These are phyloP conservation scores for Coregonus suidteri DNA, from an alignment of 2,797 vertebrate genomes.

Conservation along the genomic window DNA sequence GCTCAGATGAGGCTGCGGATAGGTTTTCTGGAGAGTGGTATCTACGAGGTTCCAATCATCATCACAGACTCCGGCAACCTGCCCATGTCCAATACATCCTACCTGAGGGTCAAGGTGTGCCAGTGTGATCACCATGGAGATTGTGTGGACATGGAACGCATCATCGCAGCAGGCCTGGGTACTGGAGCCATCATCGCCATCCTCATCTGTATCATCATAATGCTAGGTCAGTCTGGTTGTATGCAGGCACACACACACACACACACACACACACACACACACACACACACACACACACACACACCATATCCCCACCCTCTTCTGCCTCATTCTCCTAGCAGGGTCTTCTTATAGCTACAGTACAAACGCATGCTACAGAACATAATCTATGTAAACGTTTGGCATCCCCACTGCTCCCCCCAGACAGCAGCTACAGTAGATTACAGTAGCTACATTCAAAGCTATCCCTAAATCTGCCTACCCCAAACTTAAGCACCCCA, in stretches of 20 bases:
- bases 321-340: slow-evolving; percentile 5
- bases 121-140: slow-evolving; percentile 94
- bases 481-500: neutral
- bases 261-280: slow-evolving; percentile 3
- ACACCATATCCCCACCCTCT: neutral
- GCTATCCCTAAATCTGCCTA: neutral
- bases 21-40: slow-evolving; percentile 86
- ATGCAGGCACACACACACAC: neutral
- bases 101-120: slow-evolving; percentile 92
- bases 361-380: too few species aligned
- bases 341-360: too few species aligned
- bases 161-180: slow-evolving; percentile 90
- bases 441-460: neutral
- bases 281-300: slow-evolving; percentile 5
- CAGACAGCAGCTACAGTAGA: neutral
- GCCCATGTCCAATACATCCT: slow-evolving; percentile 89
- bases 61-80: slow-evolving; percentile 97
- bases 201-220: slow-evolving; percentile 94
- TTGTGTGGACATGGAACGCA: slow-evolving; percentile 91
- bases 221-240: slow-evolving; percentile 82
- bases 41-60: slow-evolving; percentile 91
- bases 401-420: neutral
- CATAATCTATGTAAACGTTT: neutral
- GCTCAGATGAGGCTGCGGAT: slow-evolving; percentile 89
- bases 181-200: slow-evolving; percentile 96